Conservation (phyloP, 53 echinoderm and acorn worm genomes). For the Apostichopus leukothele region DNA sequence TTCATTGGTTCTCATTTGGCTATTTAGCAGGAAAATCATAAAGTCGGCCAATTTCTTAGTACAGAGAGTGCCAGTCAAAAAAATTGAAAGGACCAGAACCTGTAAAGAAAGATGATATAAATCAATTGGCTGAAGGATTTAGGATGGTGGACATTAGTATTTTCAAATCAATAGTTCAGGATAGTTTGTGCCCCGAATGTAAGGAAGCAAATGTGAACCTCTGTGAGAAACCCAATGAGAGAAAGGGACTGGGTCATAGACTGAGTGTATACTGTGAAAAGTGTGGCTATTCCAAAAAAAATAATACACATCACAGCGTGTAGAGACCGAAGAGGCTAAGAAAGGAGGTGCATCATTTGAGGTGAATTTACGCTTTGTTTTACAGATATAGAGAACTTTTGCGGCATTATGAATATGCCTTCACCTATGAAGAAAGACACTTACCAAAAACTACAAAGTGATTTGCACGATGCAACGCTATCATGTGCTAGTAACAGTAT, state of each 20-base stretch:
- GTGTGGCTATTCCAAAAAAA: too few species aligned
- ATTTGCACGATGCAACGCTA: constrained; percentile 7
- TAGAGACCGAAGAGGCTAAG: neutral
- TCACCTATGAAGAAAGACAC: constrained; percentile 6
- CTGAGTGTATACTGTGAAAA: neutral
- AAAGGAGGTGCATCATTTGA: constrained; percentile 32
- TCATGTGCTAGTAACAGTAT: neutral
- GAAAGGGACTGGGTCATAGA: constrained; percentile 5
- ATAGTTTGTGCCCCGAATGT: neutral
- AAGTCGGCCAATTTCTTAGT: neutral
- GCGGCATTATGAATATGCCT: constrained; percentile 17
- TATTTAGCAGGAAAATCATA: neutral
- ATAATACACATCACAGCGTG: too few species aligned
- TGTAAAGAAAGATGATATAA: neutral
- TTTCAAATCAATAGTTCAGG: constrained; percentile 4
- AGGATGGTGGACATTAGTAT: constrained; percentile 29
- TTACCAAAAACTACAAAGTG: neutral
- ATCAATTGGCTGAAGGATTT: constrained; percentile 14
- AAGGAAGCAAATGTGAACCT: neutral
- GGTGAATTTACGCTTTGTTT: constrained; percentile 23
- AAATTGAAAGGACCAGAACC: neutral
- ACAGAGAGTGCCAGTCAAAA: neutral
- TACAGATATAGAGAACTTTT: constrained; percentile 15
- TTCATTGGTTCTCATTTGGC: neutral
- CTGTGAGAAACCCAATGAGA: constrained; percentile 25